Percentiles rank a stretch among this genome's conserved stretches.
These are phyloP conservation scores for Megalops cyprinoides DNA, from an alignment of 2,797 vertebrate species.

Conservation along the genomic window DNA sequence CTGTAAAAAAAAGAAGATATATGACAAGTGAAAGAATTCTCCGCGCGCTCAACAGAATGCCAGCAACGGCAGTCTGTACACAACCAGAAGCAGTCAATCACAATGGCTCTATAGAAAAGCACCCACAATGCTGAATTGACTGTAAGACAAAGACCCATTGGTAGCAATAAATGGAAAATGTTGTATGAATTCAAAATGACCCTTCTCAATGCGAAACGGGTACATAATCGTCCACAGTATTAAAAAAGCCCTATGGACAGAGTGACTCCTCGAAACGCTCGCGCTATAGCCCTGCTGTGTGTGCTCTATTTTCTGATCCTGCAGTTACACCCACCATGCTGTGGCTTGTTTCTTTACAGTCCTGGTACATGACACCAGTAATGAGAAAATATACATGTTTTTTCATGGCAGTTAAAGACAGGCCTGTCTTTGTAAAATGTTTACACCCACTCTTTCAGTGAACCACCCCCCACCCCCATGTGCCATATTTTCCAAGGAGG, in stretches of 20 bases:
- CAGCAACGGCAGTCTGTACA: slow-evolving; percentile 45
- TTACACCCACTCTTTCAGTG: slow-evolving; percentile 41
- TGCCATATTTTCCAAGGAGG: slow-evolving; percentile 61
- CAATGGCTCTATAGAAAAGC: slow-evolving; percentile 63
- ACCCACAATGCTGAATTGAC: slow-evolving; percentile 59
- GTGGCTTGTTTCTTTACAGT: background rate
- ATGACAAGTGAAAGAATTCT: slow-evolving; percentile 25
- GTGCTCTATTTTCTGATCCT: slow-evolving; percentile 1
- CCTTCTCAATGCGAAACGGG: slow-evolving; percentile 30
- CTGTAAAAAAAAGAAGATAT: slow-evolving; percentile 49
- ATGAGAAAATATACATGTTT: background rate
- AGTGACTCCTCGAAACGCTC: slow-evolving; percentile 4
- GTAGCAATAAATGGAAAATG: slow-evolving; percentile 55
- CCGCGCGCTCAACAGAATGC: slow-evolving; percentile 54
- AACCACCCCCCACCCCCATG: slow-evolving; percentile 58
- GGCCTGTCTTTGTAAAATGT: slow-evolving; percentile 53
- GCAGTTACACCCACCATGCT: background rate
- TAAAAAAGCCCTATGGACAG: slow-evolving; percentile 20
- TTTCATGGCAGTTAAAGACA: slow-evolving; percentile 51
- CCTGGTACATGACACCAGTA: background rate
- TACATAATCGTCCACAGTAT: slow-evolving; percentile 22
- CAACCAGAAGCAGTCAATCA: slow-evolving; percentile 59
- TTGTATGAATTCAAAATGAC: slow-evolving; percentile 53
- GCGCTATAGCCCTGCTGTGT: slow-evolving; percentile 11
- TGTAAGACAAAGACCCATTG: slow-evolving; percentile 62